Percentiles rank a stretch among this genome's conserved stretches.
Evolutionary conservation across 1,140 invertebrate species (phyloP).

Genomic region (Drosophila biarmipes): DNA sequence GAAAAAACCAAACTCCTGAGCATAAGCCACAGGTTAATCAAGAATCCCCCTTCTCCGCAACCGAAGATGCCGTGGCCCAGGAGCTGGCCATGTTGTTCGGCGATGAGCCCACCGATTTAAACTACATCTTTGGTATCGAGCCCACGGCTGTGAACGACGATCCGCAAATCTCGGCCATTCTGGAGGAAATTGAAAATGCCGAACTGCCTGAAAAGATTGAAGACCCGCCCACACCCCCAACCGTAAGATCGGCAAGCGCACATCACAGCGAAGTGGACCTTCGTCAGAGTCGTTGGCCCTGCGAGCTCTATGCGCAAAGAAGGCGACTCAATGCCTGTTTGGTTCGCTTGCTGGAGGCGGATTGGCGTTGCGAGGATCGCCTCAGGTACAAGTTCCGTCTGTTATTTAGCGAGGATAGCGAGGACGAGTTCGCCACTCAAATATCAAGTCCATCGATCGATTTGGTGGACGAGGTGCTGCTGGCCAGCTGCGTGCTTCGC

Average conservation of each 20-base stretch:
- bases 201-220: slow-evolving; percentile 4
- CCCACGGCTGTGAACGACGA: slow-evolving; percentile 36
- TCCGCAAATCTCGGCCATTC: slow-evolving; percentile 54
- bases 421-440: slow-evolving; percentile 72
- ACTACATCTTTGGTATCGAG: slow-evolving; percentile 75
- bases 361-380: slow-evolving; percentile 69
- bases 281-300: slow-evolving; percentile 78
- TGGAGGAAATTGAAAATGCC: slow-evolving; percentile 42
- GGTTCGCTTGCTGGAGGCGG: slow-evolving; percentile 60
- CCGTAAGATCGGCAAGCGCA: not conserved
- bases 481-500: slow-evolving; percentile 72
- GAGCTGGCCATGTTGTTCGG: slow-evolving; percentile 73
- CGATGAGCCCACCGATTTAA: slow-evolving; percentile 71
- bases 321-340: slow-evolving; percentile 56
- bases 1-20: not conserved
- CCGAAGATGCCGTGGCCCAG: slow-evolving; percentile 66
- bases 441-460: slow-evolving; percentile 76
- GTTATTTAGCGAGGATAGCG: slow-evolving; percentile 78
- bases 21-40: not conserved
- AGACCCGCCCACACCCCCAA: slow-evolving; percentile 10
- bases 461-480: slow-evolving; percentile 68
- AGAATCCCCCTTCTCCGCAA: slow-evolving; percentile 11
- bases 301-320: slow-evolving; percentile 75
- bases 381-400: slow-evolving; percentile 60
- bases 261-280: slow-evolving; percentile 39